Percentiles rank a stretch among this genome's conserved stretches.
Conservation (phyloP, 1,140 invertebrate genomes). For the Bombus difficillimus region DNA sequence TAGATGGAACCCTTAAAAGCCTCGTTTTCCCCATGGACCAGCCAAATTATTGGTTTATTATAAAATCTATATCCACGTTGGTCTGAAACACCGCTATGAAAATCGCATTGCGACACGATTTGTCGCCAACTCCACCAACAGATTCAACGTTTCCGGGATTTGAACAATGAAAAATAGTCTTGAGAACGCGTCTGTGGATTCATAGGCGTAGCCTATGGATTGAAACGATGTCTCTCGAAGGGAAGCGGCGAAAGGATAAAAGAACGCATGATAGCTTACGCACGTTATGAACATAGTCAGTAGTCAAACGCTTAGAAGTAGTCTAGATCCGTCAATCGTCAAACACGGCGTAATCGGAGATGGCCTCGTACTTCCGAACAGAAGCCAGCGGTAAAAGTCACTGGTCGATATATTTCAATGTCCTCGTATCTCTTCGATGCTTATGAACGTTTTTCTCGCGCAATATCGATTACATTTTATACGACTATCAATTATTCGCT, state of each 20-base stretch:
- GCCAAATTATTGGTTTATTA: conserved; percentile 72
- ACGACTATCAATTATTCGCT: conserved; percentile 63
- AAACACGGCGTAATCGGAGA: not conserved
- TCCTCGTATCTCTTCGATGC: conserved; percentile 22
- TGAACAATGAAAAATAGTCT: not conserved
- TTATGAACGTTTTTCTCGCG: not conserved
- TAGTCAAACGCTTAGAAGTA: not conserved
- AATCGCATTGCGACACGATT: conserved; percentile 18
- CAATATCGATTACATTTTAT: conserved; percentile 62
- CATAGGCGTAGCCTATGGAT: too few relatives aligned
- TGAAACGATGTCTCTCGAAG: not conserved
- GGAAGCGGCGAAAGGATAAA: not conserved
- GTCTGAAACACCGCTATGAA: conserved; percentile 11
- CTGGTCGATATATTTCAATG: conserved; percentile 49
- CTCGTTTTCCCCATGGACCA: conserved; percentile 52
- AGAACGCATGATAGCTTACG: not conserved
- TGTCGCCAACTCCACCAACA: not conserved
- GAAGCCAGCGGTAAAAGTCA: conserved; percentile 31
- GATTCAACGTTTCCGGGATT: not conserved
- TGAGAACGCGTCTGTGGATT: not conserved
- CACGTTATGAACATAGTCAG: not conserved
- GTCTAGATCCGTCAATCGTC: not conserved
- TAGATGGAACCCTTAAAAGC: conserved; percentile 43
- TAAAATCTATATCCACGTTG: conserved; percentile 64
- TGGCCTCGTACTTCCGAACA: not conserved